These are phyloP conservation scores for Bradypus variegatus DNA, from an alignment of 2,797 vertebrate genomes.

Conservation along the genomic window DNA sequence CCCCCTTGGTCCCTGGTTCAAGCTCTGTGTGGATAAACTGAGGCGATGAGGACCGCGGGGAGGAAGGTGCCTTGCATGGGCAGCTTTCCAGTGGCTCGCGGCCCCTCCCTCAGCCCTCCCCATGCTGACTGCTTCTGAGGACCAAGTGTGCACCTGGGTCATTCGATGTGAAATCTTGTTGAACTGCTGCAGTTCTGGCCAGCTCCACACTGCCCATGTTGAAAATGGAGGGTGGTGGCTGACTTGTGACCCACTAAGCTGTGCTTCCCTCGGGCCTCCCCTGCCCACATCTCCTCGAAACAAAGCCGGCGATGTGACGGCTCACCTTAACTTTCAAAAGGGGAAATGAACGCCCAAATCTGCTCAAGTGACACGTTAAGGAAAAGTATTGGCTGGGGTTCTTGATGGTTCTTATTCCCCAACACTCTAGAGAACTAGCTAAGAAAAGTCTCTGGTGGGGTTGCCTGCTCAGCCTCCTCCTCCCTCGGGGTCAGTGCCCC, in stretches of 20 bases:
- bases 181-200: conserved; percentile 36
- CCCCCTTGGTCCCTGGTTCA: background rate
- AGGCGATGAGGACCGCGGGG: background rate
- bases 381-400: background rate
- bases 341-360: background rate
- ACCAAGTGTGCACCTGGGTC: conserved; percentile 40
- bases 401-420: background rate
- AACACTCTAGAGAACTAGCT: background rate
- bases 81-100: background rate
- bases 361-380: background rate
- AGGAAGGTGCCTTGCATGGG: background rate
- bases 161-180: background rate
- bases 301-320: background rate
- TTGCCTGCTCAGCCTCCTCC: background rate
- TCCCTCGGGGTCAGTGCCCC: conserved; percentile 1
- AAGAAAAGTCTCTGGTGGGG: background rate
- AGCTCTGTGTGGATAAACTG: background rate
- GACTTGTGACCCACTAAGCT: background rate
- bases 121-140: conserved; percentile 46
- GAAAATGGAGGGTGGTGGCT: background rate
- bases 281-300: background rate
- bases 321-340: background rate
- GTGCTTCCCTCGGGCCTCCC: background rate
- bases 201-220: background rate
- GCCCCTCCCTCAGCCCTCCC: background rate